Percentiles rank a stretch among this genome's conserved stretches.
Evolutionary conservation across 1,140 invertebrate species (phyloP).

Genomic region (Caenorhabditis brenneri): DNA sequence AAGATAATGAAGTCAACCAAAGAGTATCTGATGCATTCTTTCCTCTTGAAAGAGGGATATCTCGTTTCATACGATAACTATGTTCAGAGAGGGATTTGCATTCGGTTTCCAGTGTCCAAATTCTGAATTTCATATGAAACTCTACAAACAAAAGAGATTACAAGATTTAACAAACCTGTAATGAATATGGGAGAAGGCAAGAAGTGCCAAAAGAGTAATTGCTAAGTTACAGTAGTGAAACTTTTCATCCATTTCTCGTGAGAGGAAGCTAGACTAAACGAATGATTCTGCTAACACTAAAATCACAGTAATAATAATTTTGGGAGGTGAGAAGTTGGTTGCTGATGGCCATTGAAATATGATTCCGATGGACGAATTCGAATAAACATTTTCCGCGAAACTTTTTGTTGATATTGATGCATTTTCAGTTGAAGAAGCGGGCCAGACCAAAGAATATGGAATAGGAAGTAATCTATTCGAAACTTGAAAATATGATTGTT

Average conservation of each 20-base stretch:
- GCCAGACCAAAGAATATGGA: not conserved
- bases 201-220: not conserved
- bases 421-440: no score
- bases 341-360: constrained; percentile 5
- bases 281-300: not conserved
- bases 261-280: no score
- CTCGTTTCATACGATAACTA: not conserved
- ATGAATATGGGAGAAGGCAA: constrained; percentile 33
- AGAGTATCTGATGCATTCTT: constrained; percentile 50
- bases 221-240: constrained; percentile 14
- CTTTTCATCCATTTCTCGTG: not conserved
- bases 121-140: not conserved
- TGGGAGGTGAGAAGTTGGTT: not conserved
- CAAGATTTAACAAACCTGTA: not conserved
- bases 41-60: not conserved
- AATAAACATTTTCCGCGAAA: constrained; percentile 24
- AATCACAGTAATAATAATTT: not conserved
- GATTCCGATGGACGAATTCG: not conserved
- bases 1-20: constrained; percentile 66
- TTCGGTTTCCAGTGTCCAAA: not conserved
- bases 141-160: not conserved
- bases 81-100: not conserved
- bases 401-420: constrained; percentile 30
- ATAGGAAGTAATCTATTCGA: no score
- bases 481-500: no score